A percentile compares a stretch with the other conserved stretches of the same genome.
phyloP scores from a whole-genome alignment of 2,888 invertebrate species.

The Abrostola tripartita region DNA sequence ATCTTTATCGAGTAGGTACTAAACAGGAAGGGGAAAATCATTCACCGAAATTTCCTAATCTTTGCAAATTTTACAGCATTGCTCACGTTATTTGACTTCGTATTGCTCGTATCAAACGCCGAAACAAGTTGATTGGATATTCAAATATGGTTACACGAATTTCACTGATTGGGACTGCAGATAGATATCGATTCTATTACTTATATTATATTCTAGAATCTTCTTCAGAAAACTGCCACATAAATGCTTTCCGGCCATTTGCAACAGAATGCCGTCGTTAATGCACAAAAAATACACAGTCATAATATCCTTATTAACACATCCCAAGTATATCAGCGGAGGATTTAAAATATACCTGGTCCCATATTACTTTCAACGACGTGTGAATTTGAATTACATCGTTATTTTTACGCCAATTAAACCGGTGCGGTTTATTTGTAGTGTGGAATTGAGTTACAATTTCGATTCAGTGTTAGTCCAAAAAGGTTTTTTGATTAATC shows the following conservation, averaged over 20 bases:
- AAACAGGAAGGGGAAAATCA: constrained; percentile 61
- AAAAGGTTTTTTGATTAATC: constrained; percentile 50
- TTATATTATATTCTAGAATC: too few species aligned
- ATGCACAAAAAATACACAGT: neutral
- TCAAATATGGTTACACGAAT: too few species aligned
- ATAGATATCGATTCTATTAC: too few species aligned
- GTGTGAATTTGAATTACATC: constrained; percentile 78
- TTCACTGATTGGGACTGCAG: too few species aligned
- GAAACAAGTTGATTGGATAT: too few species aligned
- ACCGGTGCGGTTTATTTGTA: constrained; percentile 72
- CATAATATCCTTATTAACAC: constrained; percentile 20
- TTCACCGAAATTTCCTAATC: constrained; percentile 61
- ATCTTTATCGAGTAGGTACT: constrained; percentile 66
- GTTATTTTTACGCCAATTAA: constrained; percentile 87
- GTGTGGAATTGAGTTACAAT: constrained; percentile 58
- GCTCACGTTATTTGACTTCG: too few species aligned
- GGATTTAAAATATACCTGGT: constrained; percentile 28
- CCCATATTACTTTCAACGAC: constrained; percentile 58
- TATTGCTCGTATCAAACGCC: too few species aligned
- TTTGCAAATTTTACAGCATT: constrained; percentile 27
- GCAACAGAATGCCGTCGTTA: neutral
- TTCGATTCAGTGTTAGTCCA: constrained; percentile 57
- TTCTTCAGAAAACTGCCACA: too few species aligned
- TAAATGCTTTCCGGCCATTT: too few species aligned
- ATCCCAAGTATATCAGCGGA: constrained; percentile 18